Evolutionary conservation across 2,113 vertebrate genomes (phyloP).

Genomic region (Anas platyrhynchos): DNA sequence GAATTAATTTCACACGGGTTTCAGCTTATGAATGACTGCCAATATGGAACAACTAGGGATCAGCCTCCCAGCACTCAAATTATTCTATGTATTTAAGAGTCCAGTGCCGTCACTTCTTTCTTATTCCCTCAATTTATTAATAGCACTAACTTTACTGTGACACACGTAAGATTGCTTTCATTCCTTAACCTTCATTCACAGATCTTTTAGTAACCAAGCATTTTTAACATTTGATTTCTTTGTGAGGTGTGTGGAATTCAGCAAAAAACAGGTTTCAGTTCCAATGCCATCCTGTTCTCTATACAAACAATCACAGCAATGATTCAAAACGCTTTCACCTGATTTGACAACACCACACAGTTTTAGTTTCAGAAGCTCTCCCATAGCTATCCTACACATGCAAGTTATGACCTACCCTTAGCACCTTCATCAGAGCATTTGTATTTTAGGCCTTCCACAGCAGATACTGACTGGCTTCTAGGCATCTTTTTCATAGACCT

Average conservation of each 20-base stretch:
- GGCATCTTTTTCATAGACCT: constrained; percentile 78
- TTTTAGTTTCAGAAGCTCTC: background rate
- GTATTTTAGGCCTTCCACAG: constrained; percentile 83
- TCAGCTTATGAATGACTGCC: background rate
- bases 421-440: constrained; percentile 69
- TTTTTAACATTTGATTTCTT: background rate
- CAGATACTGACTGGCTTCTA: constrained; percentile 90
- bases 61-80: background rate
- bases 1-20: background rate
- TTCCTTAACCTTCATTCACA: background rate
- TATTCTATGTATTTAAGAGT: background rate
- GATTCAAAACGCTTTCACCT: background rate
- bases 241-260: background rate
- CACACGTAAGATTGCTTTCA: background rate
- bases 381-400: background rate
- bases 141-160: background rate
- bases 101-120: background rate
- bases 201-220: background rate
- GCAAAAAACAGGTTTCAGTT: background rate
- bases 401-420: constrained; percentile 62
- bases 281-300: background rate
- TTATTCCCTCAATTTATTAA: background rate
- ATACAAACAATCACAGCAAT: background rate
- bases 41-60: background rate
- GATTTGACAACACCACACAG: background rate